Evolutionary conservation across 2,113 vertebrate genomes (phyloP), one percentile per base, ranked within the genome.

Genomic region (Clarias magur): DNA sequence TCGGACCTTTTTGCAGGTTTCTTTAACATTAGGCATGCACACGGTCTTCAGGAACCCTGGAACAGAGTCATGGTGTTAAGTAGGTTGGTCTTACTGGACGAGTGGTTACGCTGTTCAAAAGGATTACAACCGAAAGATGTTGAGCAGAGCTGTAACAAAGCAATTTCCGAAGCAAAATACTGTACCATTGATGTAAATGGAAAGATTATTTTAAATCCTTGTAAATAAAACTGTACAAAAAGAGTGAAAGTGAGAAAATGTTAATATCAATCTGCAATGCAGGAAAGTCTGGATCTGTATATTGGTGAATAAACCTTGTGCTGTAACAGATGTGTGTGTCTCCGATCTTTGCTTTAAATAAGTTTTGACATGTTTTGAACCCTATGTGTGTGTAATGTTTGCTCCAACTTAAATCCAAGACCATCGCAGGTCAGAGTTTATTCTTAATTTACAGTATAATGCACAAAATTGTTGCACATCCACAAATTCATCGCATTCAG

Each of bases 181-280:
- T 97, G 96, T 97, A 96, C 90, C 96, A 93, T 97, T 95, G 94
- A 97, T 98, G 96, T 98, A 98, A 96, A 97, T 91, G 92, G 92
- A 96, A 95, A 96, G 95, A 96, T 95, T 97, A 98, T 97, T 98
- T 98, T 98, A 97, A 98, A 96, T 96, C 94, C 92, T 92, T 99
- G 96, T 99, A 99, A 96, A 99, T 98, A 98, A 92, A 95, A 93
- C 95, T 99, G 96, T 98, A 97, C 94, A 98, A 98, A 97, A 98
- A 98, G 84, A 88, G 86, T 88, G 63, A 94, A 90, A 92, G 85
- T 75, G 84, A 93, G 86, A 92, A 89, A 67, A 91, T 90, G 96
- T 93, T 80, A 91, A 81, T 94, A 95, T 94, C 91, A 94, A 91
- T 96, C 96, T 96, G 94, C 96, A 94, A 96, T 95, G 95, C 96